phyloP scores from a whole-genome alignment of 2,888 invertebrate species.

The Deladenus siricidicola region DNA sequence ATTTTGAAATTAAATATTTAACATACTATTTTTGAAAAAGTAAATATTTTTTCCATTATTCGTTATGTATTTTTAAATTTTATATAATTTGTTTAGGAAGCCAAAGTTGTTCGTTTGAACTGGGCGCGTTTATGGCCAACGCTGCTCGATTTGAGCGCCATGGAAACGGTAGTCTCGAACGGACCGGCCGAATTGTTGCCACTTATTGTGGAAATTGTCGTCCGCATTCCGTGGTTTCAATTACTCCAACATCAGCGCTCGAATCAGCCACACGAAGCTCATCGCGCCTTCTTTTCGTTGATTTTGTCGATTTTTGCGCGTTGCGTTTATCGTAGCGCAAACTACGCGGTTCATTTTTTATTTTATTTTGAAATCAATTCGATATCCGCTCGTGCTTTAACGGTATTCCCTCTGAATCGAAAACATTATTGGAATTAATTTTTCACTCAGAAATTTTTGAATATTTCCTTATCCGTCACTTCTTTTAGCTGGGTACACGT shows the following conservation, averaged over 20 bases:
- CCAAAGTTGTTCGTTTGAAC: constrained; percentile 22
- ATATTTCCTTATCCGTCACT: no score
- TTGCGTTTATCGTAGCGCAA: constrained; percentile 26
- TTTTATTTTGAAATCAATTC: no score
- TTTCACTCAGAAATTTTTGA: neutral
- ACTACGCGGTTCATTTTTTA: constrained; percentile 28
- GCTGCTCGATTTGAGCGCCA: constrained; percentile 21
- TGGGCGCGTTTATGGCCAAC: constrained; percentile 36
- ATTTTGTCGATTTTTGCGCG: constrained; percentile 33
- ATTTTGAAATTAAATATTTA: neutral
- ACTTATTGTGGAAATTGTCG: constrained; percentile 41
- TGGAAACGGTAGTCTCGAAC: constrained; percentile 25
- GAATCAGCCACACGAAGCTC: constrained; percentile 33
- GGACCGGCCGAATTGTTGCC: constrained; percentile 35
- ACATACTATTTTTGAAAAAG: neutral
- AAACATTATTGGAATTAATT: neutral
- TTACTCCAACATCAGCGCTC: constrained; percentile 27
- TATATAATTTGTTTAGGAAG: constrained; percentile 23
- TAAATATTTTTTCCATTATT: neutral
- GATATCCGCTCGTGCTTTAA: no score
- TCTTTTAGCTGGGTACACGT: no score
- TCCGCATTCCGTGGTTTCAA: constrained; percentile 42
- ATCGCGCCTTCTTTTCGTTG: constrained; percentile 36
- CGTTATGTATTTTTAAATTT: no score
- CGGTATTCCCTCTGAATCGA: neutral